Evolutionary conservation across 2,888 invertebrate genomes (phyloP).

Genomic region (Hydriomena furcata): DNA sequence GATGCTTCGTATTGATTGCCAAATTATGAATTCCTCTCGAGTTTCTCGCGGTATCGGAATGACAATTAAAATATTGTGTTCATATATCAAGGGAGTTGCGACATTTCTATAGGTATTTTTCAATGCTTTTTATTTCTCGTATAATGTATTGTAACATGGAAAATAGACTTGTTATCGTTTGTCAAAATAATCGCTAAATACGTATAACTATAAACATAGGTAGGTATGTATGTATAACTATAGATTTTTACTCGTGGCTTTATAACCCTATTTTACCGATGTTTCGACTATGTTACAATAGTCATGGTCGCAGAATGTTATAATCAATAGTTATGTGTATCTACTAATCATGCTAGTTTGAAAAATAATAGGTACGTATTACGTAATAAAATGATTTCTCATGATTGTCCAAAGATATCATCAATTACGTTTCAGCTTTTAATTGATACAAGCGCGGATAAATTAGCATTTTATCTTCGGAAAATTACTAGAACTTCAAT

Average conservation of each 20-base stretch:
- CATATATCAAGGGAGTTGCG: slow-evolving; percentile 17
- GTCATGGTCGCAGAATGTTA: too few species aligned
- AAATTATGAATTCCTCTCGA: slow-evolving; percentile 54
- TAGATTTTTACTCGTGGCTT: too few species aligned
- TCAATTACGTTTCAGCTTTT: slow-evolving; percentile 19
- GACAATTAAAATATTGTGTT: slow-evolving; percentile 33
- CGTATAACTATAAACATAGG: too few species aligned
- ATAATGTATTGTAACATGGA: background rate
- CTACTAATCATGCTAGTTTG: too few species aligned
- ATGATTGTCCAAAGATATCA: slow-evolving; percentile 20
- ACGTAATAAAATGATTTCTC: slow-evolving; percentile 13
- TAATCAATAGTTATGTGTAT: too few species aligned
- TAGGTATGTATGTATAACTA: too few species aligned
- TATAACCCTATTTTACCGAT: too few species aligned
- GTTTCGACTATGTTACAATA: too few species aligned
- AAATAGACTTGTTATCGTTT: background rate
- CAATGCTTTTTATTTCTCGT: slow-evolving; percentile 1
- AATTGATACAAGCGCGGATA: slow-evolving; percentile 19
- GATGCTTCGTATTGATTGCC: slow-evolving; percentile 55
- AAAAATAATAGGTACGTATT: slow-evolving; percentile 2
- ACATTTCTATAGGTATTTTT: slow-evolving; percentile 1
- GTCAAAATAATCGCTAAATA: too few species aligned
- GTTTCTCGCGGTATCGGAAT: slow-evolving; percentile 29
- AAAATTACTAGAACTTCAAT: slow-evolving; percentile 24
- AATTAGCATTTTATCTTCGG: slow-evolving; percentile 25